A percentile compares a stretch with the other conserved stretches of the same genome.
phyloP scores from a whole-genome alignment of 2,888 invertebrate genomes.

The Thymelicus acteon region DNA sequence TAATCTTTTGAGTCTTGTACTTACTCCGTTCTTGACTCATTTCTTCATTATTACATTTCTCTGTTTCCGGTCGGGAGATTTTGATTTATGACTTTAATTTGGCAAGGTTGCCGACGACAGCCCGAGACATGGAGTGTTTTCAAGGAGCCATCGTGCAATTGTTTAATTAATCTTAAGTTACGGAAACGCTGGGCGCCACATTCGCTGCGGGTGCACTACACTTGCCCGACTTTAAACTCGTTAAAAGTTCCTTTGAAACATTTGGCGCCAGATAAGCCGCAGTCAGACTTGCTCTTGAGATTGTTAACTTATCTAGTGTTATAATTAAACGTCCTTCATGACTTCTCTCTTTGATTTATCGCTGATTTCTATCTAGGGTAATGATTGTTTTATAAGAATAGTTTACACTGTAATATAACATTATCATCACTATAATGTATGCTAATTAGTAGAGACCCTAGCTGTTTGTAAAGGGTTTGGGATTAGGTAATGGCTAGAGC shows the following conservation, averaged over 20 bases:
- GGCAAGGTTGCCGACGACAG: slow-evolving; percentile 83
- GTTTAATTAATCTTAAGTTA: slow-evolving; percentile 84
- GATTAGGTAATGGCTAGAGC: no score
- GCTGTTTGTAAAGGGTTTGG: no score
- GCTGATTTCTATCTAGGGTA: slow-evolving; percentile 44
- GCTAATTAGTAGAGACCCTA: no score
- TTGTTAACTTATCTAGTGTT: slow-evolving; percentile 82
- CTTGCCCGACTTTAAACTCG: slow-evolving; percentile 83
- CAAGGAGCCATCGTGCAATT: slow-evolving; percentile 83
- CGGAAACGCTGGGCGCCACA: slow-evolving; percentile 66
- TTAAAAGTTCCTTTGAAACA: slow-evolving; percentile 84
- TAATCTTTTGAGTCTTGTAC: slow-evolving; percentile 59
- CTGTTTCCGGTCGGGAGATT: slow-evolving; percentile 77
- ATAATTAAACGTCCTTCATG: slow-evolving; percentile 76
- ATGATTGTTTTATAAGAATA: not conserved
- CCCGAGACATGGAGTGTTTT: slow-evolving; percentile 84
- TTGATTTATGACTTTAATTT: slow-evolving; percentile 84
- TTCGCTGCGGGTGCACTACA: slow-evolving; percentile 74
- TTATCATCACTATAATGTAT: no score
- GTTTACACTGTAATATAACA: no score
- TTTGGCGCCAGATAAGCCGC: slow-evolving; percentile 84
- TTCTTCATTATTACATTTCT: slow-evolving; percentile 79
- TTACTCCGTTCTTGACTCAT: slow-evolving; percentile 54
- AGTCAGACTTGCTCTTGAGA: slow-evolving; percentile 77
- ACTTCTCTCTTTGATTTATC: slow-evolving; percentile 52